These are phyloP conservation scores for Cephus spinipes DNA, from an alignment of 2,888 invertebrate species.

Conservation along the genomic window DNA sequence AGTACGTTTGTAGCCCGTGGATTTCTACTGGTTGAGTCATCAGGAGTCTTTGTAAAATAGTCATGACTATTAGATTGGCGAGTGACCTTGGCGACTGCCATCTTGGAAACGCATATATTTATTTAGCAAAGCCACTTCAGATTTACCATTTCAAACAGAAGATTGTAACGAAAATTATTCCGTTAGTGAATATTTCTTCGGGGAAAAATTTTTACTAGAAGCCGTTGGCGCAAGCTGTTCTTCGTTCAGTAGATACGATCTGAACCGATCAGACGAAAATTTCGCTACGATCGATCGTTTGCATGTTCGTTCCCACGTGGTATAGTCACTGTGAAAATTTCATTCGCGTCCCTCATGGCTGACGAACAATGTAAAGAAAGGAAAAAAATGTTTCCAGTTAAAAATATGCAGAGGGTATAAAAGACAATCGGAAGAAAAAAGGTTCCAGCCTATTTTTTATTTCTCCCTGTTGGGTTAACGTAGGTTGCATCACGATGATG, in stretches of 20 bases:
- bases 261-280: not conserved
- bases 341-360: not conserved
- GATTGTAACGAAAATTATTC: not conserved
- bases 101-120: not conserved
- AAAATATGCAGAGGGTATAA: not conserved
- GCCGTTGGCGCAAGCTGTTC: not conserved
- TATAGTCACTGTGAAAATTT: not conserved
- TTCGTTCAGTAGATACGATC: not conserved
- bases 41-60: not conserved
- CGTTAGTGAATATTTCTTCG: not conserved
- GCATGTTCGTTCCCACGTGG: not conserved
- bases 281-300: not conserved
- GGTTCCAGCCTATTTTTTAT: not conserved
- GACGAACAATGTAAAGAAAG: not conserved
- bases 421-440: not conserved
- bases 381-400: not conserved
- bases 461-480: not conserved
- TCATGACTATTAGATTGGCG: not conserved
- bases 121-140: not conserved
- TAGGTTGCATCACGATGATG: not conserved
- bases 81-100: not conserved
- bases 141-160: not conserved
- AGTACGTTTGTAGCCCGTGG: no score
- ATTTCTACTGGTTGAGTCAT: not conserved
- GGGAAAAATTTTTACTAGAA: not conserved